A percentile compares a stretch with the other conserved stretches of the same genome.
Evolutionary conservation across 2,113 vertebrate species (phyloP).

Genomic region (Cynoglossus semilaevis): DNA sequence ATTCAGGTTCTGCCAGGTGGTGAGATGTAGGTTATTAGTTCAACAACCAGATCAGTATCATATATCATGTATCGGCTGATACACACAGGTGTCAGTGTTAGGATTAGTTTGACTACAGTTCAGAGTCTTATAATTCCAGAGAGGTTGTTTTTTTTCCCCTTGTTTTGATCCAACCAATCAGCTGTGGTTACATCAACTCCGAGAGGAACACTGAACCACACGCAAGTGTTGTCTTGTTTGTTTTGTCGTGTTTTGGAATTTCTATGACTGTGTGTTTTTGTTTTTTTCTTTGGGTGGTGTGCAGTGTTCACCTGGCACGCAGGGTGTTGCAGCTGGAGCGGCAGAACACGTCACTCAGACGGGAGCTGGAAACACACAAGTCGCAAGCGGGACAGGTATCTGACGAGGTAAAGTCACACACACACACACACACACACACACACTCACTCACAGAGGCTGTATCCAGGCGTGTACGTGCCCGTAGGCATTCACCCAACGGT

Average conservation of each 20-base stretch:
- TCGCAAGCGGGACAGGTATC: conserved; percentile 81
- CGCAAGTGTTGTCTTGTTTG: conserved; percentile 38
- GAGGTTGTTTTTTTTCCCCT: too few species aligned
- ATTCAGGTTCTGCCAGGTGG: too few species aligned
- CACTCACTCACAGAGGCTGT: too few species aligned
- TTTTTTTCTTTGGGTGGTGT: conserved; percentile 34
- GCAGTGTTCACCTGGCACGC: conserved; percentile 94
- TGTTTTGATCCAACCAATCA: background rate
- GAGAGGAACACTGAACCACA: conserved; percentile 3
- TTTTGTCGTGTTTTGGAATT: conserved; percentile 36
- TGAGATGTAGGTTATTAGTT: too few species aligned
- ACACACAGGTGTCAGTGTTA: too few species aligned
- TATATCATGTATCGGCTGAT: too few species aligned
- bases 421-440: conserved; percentile 10
- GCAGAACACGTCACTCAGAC: conserved; percentile 88
- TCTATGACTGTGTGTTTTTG: background rate
- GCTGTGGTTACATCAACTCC: background rate
- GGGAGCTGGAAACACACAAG: conserved; percentile 86
- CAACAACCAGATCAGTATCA: too few species aligned
- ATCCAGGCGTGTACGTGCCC: background rate
- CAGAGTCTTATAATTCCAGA: too few species aligned
- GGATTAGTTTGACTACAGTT: too few species aligned
- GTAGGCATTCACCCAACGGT: background rate
- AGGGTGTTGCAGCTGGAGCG: conserved; percentile 93
- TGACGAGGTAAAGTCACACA: conserved; percentile 81